Conservation (phyloP, 2,797 vertebrate genomes). For the Urocyon cinereoargenteus region DNA sequence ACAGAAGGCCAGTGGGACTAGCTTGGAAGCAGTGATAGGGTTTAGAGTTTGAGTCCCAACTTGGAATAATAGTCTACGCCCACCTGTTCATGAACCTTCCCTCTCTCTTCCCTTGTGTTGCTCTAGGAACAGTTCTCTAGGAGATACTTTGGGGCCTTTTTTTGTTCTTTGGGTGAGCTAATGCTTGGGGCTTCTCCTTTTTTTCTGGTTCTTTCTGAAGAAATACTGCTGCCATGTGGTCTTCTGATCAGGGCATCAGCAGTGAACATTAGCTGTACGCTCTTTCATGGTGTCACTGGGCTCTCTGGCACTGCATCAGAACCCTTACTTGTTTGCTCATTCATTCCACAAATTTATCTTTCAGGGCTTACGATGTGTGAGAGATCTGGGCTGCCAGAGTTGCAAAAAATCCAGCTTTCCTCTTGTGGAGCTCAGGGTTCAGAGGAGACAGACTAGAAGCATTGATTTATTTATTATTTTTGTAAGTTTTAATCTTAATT, state of each 20-base stretch:
- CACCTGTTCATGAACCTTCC: background rate
- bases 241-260: background rate
- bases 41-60: rapidly evolving
- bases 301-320: background rate
- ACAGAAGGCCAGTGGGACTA: background rate
- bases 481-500: background rate
- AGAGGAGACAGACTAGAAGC: background rate
- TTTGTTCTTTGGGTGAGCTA: background rate
- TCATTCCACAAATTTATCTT: background rate
- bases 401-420: background rate
- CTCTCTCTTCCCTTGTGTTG: background rate
- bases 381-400: background rate
- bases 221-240: background rate
- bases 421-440: background rate
- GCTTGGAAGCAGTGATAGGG: background rate
- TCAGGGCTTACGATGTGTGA: background rate
- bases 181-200: background rate
- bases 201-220: background rate
- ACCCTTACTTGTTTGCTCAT: background rate
- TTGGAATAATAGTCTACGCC: background rate
- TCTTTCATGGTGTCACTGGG: background rate
- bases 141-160: background rate
- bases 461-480: background rate
- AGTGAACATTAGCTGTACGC: background rate
- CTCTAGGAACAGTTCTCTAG: background rate